phyloP scores from a whole-genome alignment of 2,888 invertebrate genomes.

The Aleiodes leptofemur region DNA sequence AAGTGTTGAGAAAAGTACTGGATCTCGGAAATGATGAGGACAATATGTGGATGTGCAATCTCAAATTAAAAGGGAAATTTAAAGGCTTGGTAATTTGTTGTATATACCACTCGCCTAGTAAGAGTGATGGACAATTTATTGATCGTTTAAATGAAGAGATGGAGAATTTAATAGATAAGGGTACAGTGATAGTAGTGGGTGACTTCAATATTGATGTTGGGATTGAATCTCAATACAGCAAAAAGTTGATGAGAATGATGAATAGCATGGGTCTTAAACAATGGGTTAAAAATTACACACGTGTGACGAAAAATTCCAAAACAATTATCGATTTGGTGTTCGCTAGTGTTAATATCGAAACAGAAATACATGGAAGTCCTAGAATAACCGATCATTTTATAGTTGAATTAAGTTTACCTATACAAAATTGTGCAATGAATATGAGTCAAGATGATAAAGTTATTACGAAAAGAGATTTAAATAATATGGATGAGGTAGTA shows the following conservation, averaged over 20 bases:
- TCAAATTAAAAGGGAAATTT: conserved; percentile 27
- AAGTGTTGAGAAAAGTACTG: not conserved
- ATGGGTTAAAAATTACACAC: not conserved
- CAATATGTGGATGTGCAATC: conserved; percentile 36
- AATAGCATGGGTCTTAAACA: not conserved
- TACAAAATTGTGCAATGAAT: too few species aligned
- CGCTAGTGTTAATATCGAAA: not conserved
- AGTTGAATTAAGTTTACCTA: too few species aligned
- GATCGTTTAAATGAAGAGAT: conserved; percentile 3
- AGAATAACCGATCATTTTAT: not conserved
- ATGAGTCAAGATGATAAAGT: too few species aligned
- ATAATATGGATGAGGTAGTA: not conserved
- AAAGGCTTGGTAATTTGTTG: conserved; percentile 18
- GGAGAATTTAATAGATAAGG: conserved; percentile 26
- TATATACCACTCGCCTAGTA: conserved; percentile 37
- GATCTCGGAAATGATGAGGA: not conserved
- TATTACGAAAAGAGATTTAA: too few species aligned
- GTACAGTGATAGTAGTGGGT: conserved; percentile 12
- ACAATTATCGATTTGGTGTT: conserved; percentile 4
- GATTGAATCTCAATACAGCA: too few species aligned
- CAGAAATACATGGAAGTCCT: not conserved
- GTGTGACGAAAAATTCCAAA: not conserved
- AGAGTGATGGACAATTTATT: conserved; percentile 39
- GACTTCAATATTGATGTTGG: conserved; percentile 3
- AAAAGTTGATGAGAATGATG: too few species aligned